These are phyloP conservation scores for Semaprochilodus insignis DNA, from an alignment of 2,797 vertebrate species.

Conservation along the genomic window DNA sequence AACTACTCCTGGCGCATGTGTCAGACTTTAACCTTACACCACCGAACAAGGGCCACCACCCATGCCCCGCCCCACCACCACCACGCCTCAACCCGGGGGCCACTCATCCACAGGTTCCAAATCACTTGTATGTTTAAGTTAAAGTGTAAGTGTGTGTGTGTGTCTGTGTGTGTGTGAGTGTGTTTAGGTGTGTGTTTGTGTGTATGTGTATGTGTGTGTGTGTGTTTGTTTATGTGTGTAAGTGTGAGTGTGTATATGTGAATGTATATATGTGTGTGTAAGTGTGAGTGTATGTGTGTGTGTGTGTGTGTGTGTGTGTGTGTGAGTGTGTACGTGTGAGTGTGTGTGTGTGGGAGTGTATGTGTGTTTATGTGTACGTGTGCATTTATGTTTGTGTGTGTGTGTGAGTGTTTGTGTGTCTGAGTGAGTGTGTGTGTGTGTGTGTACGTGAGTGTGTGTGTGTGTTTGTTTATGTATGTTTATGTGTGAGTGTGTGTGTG, in stretches of 20 bases:
- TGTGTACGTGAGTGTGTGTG: neutral
- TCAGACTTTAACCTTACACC: no score
- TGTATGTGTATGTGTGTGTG: no score
- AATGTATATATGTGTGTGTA: neutral
- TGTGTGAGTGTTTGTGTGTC: neutral
- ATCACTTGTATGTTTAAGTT: neutral
- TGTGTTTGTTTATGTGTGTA: no score
- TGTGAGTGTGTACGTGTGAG: neutral
- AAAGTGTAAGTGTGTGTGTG: neutral
- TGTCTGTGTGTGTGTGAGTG: no score
- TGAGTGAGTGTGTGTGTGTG: slow-evolving; percentile 1
- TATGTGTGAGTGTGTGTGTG: slow-evolving; percentile 4
- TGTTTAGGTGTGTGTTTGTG: no score
- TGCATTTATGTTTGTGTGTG: neutral
- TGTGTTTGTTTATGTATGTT: neutral
- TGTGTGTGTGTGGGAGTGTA: neutral
- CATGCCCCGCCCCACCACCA: no score
- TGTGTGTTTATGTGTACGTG: neutral
- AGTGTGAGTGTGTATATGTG: no score
- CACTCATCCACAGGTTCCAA: no score
- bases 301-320: neutral
- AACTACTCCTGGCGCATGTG: no score
- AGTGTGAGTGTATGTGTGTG: neutral
- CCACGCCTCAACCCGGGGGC: no score
- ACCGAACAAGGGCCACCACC: no score